Conservation (phyloP, 2,113 vertebrate genomes). For the Phylloscopus trochilus region DNA sequence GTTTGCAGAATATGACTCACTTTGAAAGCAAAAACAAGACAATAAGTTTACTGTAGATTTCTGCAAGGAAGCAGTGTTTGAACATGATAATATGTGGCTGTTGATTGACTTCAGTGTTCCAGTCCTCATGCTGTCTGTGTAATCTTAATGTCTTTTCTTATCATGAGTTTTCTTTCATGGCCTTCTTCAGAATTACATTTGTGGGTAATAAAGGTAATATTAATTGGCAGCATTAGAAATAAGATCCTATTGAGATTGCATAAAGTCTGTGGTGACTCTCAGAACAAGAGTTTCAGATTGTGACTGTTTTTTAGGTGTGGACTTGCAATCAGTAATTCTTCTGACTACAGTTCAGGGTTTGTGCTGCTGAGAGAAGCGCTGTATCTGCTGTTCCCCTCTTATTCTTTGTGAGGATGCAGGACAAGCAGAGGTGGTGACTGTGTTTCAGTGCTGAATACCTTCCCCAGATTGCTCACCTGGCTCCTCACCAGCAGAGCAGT, state of each 20-base stretch:
- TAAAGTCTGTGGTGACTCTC: not conserved
- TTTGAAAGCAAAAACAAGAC: conserved; percentile 6
- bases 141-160: not conserved
- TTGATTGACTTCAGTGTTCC: not conserved
- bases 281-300: not conserved
- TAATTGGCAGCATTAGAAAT: not conserved
- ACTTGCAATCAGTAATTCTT: not conserved
- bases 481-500: not conserved
- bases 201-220: not conserved
- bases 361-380: not conserved
- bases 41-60: not conserved
- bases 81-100: not conserved
- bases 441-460: not conserved
- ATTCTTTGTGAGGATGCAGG: not conserved
- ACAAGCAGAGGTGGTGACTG: not conserved
- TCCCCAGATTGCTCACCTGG: not conserved
- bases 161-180: not conserved
- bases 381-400: not conserved
- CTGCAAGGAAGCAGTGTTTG: not conserved
- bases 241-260: not conserved
- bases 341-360: not conserved
- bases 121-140: not conserved
- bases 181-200: not conserved
- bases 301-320: not conserved
- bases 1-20: conserved; percentile 19